phyloP scores from a whole-genome alignment of 1,140 invertebrate species.

The Diachasmimorpha longicaudata region DNA sequence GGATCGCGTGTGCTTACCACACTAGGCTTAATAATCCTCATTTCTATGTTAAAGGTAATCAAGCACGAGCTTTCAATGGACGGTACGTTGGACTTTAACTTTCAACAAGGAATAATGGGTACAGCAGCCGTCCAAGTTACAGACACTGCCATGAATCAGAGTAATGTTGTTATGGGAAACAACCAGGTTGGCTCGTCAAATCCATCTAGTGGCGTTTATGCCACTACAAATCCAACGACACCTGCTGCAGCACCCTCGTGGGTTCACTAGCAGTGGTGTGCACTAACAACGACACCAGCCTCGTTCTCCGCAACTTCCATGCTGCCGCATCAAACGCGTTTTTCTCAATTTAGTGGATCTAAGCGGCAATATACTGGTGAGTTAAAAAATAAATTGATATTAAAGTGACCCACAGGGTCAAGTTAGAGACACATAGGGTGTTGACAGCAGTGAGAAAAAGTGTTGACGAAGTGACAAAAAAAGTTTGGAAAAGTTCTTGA shows the following conservation, averaged over 20 bases:
- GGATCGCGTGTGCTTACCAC: no score
- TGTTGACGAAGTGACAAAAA: no score
- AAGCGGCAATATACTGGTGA: constrained; percentile 50
- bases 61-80: constrained; percentile 92
- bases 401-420: neutral
- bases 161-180: constrained; percentile 40
- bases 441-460: no score
- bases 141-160: constrained; percentile 42
- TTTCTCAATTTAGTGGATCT: neutral
- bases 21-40: no score
- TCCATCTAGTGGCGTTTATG: constrained; percentile 49
- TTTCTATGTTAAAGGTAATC: constrained; percentile 70
- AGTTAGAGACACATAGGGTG: neutral
- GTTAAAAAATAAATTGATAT: constrained; percentile 16
- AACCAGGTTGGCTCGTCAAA: constrained; percentile 41
- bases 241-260: constrained; percentile 69
- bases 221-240: constrained; percentile 61
- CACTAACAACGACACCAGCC: constrained; percentile 35
- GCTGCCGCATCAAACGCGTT: constrained; percentile 11
- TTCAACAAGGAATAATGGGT: constrained; percentile 63
- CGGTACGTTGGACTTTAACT: constrained; percentile 93
- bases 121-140: constrained; percentile 42
- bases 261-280: constrained; percentile 69
- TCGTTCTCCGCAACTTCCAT: constrained; percentile 44
- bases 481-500: no score